Conservation (phyloP, 2,797 vertebrate genomes). For the Sparus aurata region DNA sequence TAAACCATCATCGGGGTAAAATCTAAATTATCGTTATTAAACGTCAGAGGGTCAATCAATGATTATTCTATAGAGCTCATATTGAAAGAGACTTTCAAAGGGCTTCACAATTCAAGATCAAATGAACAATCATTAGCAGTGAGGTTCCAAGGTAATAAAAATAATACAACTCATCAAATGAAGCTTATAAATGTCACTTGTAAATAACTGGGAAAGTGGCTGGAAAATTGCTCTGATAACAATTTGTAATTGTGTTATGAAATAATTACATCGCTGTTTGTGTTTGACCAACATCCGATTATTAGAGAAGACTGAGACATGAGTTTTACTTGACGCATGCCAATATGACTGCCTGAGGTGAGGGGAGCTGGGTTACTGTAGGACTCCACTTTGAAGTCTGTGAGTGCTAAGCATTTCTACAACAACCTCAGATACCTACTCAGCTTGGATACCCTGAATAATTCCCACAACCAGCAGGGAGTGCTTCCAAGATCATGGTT, state of each 20-base stretch:
- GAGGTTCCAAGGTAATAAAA: too few species aligned
- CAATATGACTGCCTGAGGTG: background rate
- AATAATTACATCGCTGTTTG: background rate
- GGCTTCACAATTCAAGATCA: too few species aligned
- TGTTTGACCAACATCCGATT: background rate
- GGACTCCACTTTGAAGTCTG: slow-evolving; percentile 18
- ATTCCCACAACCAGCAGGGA: slow-evolving; percentile 1
- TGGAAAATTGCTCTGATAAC: background rate
- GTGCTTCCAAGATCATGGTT: background rate
- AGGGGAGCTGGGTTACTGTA: slow-evolving; percentile 4
- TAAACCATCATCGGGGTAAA: too few species aligned
- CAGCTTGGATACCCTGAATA: slow-evolving; percentile 9
- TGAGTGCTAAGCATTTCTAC: slow-evolving; percentile 20
- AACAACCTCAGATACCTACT: slow-evolving; percentile 17
- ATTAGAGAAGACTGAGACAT: slow-evolving; percentile 9
- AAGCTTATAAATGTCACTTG: too few species aligned
- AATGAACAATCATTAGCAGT: too few species aligned
- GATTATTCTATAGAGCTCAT: too few species aligned
- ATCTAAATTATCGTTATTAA: too few species aligned
- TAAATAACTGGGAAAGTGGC: background rate
- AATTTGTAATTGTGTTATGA: background rate
- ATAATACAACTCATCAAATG: too few species aligned
- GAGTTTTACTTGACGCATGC: slow-evolving; percentile 17
- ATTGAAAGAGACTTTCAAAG: too few species aligned
- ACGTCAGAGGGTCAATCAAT: too few species aligned